Conservation (phyloP, 2,113 vertebrate genomes). For the Colinus virginianus region DNA sequence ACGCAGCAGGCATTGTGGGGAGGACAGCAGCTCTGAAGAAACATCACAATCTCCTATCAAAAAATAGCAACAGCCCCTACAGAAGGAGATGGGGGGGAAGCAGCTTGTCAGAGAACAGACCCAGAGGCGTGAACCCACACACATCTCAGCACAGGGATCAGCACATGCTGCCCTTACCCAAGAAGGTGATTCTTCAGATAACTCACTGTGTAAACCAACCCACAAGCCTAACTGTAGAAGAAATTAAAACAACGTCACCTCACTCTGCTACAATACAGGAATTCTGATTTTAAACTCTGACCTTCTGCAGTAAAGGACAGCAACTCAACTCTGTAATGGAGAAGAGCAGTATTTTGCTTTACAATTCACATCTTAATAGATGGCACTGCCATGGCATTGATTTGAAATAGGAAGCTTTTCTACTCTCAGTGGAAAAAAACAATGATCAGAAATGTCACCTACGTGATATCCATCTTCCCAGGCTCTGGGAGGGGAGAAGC, state of each 20-base stretch:
- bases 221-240: background rate
- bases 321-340: background rate
- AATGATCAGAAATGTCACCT: constrained; percentile 28
- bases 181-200: constrained; percentile 8
- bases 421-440: constrained; percentile 9
- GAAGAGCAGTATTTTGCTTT: constrained; percentile 9
- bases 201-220: background rate
- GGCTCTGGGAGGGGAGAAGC: background rate
- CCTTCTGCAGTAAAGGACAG: background rate
- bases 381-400: background rate
- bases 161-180: background rate
- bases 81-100: background rate
- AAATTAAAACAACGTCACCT: background rate
- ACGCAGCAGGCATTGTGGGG: background rate
- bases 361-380: background rate
- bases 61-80: background rate
- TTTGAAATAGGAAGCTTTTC: constrained; percentile 13
- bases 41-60: background rate
- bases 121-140: background rate
- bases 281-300: background rate
- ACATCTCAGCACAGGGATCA: background rate
- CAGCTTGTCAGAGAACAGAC: background rate
- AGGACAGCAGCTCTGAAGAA: background rate
- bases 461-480: fast-evolving
- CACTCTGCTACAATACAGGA: background rate